phyloP scores from a whole-genome alignment of 2,797 vertebrate genomes.

The Tokudaia tokunoshimensis region DNA sequence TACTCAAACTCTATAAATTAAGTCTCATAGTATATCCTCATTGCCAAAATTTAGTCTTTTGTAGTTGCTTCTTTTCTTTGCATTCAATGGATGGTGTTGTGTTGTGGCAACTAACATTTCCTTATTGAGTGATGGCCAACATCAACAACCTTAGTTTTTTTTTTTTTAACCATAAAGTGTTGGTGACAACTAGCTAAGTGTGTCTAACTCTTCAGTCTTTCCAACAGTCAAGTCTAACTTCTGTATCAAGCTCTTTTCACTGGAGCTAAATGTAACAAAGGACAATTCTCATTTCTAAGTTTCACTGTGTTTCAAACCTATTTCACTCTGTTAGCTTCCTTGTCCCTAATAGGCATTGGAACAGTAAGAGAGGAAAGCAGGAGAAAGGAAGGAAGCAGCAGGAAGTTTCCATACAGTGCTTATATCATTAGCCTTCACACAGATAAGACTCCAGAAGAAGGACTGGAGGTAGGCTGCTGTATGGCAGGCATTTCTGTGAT shows the following conservation, averaged over 20 bases:
- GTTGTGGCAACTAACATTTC: not conserved
- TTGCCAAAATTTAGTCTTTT: slow-evolving; percentile 44
- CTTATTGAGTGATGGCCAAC: not conserved
- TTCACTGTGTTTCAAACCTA: slow-evolving; percentile 53
- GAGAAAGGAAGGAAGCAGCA: not conserved
- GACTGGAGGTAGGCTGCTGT: not conserved
- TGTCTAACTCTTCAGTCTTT: not conserved
- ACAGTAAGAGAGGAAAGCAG: slow-evolving; percentile 19
- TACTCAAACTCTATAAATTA: not conserved
- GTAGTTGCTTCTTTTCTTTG: slow-evolving; percentile 1
- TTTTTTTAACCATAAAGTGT: not conserved
- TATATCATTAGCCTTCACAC: not conserved
- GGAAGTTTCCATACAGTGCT: not conserved
- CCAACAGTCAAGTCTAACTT: slow-evolving; percentile 4
- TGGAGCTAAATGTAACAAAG: slow-evolving; percentile 56
- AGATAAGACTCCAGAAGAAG: not conserved
- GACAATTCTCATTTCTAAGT: slow-evolving; percentile 26
- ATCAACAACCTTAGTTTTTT: not conserved
- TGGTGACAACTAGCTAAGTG: not conserved
- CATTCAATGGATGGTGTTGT: not conserved
- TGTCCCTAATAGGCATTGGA: not conserved
- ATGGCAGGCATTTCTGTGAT: not conserved
- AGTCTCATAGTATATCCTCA: slow-evolving; percentile 36
- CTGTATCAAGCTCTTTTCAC: not conserved
- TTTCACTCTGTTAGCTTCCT: slow-evolving; percentile 8